Conservation (phyloP, 2,113 vertebrate genomes). For the Eonycteris spelaea region DNA sequence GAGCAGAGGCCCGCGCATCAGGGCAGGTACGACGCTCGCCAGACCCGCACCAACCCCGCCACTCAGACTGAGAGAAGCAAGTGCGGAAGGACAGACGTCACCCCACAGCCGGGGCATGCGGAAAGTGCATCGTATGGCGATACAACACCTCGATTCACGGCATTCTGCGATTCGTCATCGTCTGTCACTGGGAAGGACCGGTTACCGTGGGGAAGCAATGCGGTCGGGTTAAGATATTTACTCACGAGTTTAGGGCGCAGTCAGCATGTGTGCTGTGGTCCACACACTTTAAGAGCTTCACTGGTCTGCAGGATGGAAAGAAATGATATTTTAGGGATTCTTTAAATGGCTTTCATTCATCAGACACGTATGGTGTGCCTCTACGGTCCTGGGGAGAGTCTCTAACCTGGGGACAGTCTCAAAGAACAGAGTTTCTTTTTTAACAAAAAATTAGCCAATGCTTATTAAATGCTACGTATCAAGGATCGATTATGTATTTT, state of each 20-base stretch:
- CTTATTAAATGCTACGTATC: background rate
- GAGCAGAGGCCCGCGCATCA: no score
- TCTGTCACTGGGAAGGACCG: background rate
- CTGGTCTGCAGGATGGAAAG: conserved; percentile 73
- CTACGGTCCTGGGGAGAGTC: background rate
- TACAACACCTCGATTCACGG: no score
- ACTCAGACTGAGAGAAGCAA: background rate
- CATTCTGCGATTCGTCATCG: fast-evolving
- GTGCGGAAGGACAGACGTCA: background rate
- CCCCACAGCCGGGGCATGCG: fast-evolving
- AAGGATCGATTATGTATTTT: background rate
- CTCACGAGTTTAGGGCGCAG: conserved; percentile 79
- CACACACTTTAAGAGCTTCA: conserved; percentile 81
- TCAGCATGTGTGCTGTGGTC: conserved; percentile 76
- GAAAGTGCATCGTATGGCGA: no score
- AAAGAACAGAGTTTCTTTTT: background rate
- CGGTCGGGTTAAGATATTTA: background rate
- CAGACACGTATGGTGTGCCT: background rate
- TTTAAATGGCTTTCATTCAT: background rate
- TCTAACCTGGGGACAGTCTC: background rate
- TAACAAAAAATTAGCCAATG: background rate
- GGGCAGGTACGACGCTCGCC: fast-evolving
- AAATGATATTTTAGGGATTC: background rate
- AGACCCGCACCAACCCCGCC: no score
- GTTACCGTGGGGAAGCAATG: background rate